Percentiles rank a stretch among this genome's conserved stretches.
phyloP scores from a whole-genome alignment of 2,888 invertebrate species.

The Camptogramma bilineatum region DNA sequence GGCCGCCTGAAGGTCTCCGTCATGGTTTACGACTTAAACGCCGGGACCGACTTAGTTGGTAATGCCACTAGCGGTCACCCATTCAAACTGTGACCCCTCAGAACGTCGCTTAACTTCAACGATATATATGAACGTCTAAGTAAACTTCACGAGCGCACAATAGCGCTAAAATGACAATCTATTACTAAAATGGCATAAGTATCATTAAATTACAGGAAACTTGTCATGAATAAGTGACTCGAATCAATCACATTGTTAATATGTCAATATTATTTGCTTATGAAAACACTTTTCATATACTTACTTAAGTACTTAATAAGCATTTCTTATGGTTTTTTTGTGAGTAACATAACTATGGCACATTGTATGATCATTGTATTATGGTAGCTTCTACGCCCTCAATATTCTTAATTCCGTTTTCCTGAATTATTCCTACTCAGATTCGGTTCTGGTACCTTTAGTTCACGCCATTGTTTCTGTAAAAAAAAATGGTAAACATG shows the following conservation, averaged over 20 bases:
- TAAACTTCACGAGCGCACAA: no score
- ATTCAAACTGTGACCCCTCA: no score
- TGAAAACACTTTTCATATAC: neutral
- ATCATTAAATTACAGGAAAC: neutral
- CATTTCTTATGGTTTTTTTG: neutral
- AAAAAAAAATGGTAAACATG: constrained; percentile 2
- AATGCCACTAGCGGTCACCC: no score
- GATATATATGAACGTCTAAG: no score
- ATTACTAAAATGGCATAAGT: no score
- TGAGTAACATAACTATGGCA: constrained; percentile 37
- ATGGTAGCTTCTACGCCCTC: constrained; percentile 5
- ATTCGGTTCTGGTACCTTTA: constrained; percentile 73
- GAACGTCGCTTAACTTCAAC: no score
- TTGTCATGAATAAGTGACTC: neutral
- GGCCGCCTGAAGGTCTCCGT: no score
- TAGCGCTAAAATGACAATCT: no score
- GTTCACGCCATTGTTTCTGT: constrained; percentile 80
- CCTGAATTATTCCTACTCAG: constrained; percentile 42
- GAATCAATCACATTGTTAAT: neutral
- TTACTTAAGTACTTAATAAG: neutral
- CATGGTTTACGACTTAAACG: no score
- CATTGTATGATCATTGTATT: constrained; percentile 26
- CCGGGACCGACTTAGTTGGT: no score
- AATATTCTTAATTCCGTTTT: constrained; percentile 24
- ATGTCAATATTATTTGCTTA: neutral